A percentile compares a stretch with the other conserved stretches of the same genome.
These are phyloP conservation scores for Aphidius colemani DNA, from an alignment of 2,888 invertebrate genomes.

Conservation along the genomic window DNA sequence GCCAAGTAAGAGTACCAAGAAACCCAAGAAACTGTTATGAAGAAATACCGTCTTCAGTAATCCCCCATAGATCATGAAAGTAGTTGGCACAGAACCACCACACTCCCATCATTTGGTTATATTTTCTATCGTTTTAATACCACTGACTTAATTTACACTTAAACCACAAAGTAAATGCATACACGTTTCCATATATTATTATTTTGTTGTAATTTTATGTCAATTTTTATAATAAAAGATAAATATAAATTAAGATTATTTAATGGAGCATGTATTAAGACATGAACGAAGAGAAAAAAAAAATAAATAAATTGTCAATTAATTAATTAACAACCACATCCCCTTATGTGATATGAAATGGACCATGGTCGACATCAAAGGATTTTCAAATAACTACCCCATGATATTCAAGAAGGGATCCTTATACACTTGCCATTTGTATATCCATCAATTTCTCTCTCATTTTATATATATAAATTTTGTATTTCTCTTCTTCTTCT, in stretches of 20 bases:
- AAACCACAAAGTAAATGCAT: constrained; percentile 42
- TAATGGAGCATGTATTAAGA: constrained; percentile 1
- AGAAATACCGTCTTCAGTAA: constrained; percentile 60
- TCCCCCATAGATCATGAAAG: constrained; percentile 59
- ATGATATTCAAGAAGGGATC: too few species aligned
- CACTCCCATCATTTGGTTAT: constrained; percentile 22
- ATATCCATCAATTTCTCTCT: too few species aligned
- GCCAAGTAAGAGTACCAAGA: constrained; percentile 33
- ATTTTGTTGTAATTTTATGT: too few species aligned
- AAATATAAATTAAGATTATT: too few species aligned
- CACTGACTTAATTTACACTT: constrained; percentile 55
- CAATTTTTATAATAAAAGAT: too few species aligned
- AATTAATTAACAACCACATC: constrained; percentile 55
- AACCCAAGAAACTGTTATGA: constrained; percentile 57
- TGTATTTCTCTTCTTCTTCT: too few species aligned
- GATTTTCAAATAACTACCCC: neutral
- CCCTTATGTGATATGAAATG: constrained; percentile 50
- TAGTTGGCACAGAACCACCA: constrained; percentile 22
- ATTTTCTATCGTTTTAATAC: constrained; percentile 47
- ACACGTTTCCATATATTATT: constrained; percentile 19
- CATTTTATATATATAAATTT: too few species aligned
- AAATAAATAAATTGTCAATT: constrained; percentile 40
- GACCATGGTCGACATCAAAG: constrained; percentile 56
- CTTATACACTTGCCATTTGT: too few species aligned
- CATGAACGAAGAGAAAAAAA: too few species aligned